Evolutionary conservation across 2,113 vertebrate species (phyloP).

Genomic region (Rana temporaria): DNA sequence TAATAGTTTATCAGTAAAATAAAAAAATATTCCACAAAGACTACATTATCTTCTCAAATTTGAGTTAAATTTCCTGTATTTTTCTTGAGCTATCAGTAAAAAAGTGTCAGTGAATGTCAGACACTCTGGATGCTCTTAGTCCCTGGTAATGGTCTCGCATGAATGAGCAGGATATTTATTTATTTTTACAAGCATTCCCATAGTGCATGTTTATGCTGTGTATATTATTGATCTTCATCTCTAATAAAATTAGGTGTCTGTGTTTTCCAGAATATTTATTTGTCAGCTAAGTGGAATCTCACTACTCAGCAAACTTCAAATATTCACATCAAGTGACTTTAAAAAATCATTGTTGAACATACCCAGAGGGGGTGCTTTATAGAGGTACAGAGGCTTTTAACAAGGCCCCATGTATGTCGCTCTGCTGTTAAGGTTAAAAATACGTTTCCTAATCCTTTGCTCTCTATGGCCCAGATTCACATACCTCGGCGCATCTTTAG

Average conservation of each 20-base stretch:
- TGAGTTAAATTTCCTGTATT: too few species aligned
- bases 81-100: not conserved
- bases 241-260: conserved; percentile 46
- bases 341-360: conserved; percentile 27
- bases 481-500: too few species aligned
- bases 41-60: too few species aligned
- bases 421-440: not conserved
- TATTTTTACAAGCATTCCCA: conserved; percentile 15
- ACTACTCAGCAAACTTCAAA: conserved; percentile 27
- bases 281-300: conserved; percentile 36
- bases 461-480: not conserved
- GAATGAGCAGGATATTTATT: not conserved
- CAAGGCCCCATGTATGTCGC: not conserved
- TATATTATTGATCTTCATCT: conserved; percentile 46
- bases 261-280: conserved; percentile 28
- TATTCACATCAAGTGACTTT: not conserved
- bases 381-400: conserved; percentile 9
- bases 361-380: conserved; percentile 35
- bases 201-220: conserved; percentile 19
- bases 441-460: not conserved
- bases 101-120: not conserved
- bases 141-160: not conserved
- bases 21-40: too few species aligned
- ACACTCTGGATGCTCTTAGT: conserved; percentile 10
- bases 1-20: too few species aligned